Evolutionary conservation across 2,888 invertebrate species (phyloP).

Genomic region (Erebia aethiops): DNA sequence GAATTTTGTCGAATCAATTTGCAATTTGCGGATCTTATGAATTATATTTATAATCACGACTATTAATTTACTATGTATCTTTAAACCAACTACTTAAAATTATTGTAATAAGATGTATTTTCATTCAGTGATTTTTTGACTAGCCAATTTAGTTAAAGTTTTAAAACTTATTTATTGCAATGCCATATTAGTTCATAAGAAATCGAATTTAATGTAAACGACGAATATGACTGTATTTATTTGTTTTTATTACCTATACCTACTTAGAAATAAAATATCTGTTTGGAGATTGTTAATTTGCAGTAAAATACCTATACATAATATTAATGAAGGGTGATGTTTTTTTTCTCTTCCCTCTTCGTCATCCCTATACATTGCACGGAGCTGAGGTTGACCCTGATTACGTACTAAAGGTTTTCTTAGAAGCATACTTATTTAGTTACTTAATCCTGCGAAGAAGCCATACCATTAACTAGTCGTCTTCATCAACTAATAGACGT

Average conservation of each 20-base stretch:
- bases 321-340: neutral
- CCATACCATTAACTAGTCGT: no score
- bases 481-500: no score
- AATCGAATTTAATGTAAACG: slow-evolving; percentile 28
- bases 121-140: no score
- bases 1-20: neutral
- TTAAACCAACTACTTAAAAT: neutral
- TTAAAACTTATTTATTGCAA: slow-evolving; percentile 25
- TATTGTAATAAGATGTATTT: neutral
- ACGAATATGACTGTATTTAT: slow-evolving; percentile 40
- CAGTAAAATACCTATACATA: slow-evolving; percentile 10
- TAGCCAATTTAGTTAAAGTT: neutral
- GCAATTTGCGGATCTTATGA: neutral
- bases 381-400: no score
- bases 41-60: neutral
- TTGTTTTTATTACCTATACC: slow-evolving; percentile 29
- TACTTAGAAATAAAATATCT: slow-evolving; percentile 23
- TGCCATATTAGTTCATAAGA: slow-evolving; percentile 45
- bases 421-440: no score
- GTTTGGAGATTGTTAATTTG: slow-evolving; percentile 29
- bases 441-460: no score
- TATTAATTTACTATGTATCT: neutral
- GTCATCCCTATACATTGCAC: no score
- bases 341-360: neutral
- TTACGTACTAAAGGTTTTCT: no score